Evolutionary conservation across 2,797 vertebrate species (phyloP), one percentile per base, ranked within the genome.

Genomic region (Intellagama lesueurii): DNA sequence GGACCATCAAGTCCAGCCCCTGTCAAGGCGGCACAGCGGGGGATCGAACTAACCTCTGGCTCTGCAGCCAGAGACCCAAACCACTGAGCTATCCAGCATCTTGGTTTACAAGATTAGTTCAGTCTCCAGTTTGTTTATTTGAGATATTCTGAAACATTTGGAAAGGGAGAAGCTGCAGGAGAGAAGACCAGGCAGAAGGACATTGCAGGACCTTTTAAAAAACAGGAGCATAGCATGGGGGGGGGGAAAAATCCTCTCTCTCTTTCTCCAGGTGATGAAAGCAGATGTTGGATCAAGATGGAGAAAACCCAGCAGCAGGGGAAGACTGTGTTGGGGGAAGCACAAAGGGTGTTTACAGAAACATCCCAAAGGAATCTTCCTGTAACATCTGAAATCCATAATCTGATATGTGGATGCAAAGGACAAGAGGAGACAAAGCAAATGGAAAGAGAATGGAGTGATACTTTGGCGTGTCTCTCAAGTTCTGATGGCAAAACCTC

Each of bases 221-320:
- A 17, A 44, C 28, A 7, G 24, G 40, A 75, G 3, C 70, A 52
- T 7, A 87, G 22, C 68, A 22, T 60, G 1, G 40, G 40, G 40
- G 40, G 40, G 86, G 79, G 19, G 28, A 47, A 64, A 73, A 22
- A 19, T 26, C 26, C 7, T 69, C 60, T 88, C 26, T 83, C 9
- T 80, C 6, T 78, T 56, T 49, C 73, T 52, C 28, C 73, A 88
- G 81, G 81, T 68, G 75, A 83, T 7, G 47, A 81, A 75, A 60
- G 78, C 60, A 68, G 73, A 78, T 56, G 47, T 78, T 28, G 19
- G n/a, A 12, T 83, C 81, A 77, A 77, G 73, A 32, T 77, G 32
- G 81, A 83, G 47, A 52, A 68, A 7, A 28, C 64, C 40, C 40
- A 40, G 69, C 87, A 30, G 78, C 49, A 79, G 11, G 86, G 78